These are phyloP conservation scores for Aphis gossypii DNA, from an alignment of 1,140 invertebrate species.

Conservation along the genomic window DNA sequence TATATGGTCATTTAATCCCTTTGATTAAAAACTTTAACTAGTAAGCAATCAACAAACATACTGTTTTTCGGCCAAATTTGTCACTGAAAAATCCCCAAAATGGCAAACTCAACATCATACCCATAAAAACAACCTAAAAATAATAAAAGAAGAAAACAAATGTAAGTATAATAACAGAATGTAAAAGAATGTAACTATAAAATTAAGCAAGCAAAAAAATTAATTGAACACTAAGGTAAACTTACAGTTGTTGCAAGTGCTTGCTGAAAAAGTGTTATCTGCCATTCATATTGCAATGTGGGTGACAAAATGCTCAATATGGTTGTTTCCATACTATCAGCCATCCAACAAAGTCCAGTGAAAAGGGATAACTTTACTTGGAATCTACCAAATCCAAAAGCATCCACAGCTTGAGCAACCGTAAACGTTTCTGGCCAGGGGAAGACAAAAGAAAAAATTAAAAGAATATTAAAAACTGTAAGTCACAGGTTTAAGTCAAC, in stretches of 20 bases:
- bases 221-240: neutral
- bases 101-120: slow-evolving; percentile 96
- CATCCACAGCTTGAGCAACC: slow-evolving; percentile 93
- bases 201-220: neutral
- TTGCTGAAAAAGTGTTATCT: slow-evolving; percentile 81
- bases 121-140: slow-evolving; percentile 87
- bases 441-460: neutral
- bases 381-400: slow-evolving; percentile 93
- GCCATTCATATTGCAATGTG: slow-evolving; percentile 92
- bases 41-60: slow-evolving; percentile 64
- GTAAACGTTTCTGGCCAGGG: slow-evolving; percentile 84
- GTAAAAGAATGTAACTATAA: neutral
- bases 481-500: neutral
- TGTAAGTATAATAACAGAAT: neutral
- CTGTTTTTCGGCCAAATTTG: slow-evolving; percentile 88
- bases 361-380: slow-evolving; percentile 89
- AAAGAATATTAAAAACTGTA: neutral
- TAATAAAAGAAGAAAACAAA: slow-evolving; percentile 32
- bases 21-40: neutral
- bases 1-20: neutral
- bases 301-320: slow-evolving; percentile 92
- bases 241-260: slow-evolving; percentile 77
- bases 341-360: slow-evolving; percentile 93
- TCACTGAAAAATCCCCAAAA: slow-evolving; percentile 97
- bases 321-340: slow-evolving; percentile 98